These are phyloP conservation scores for Epizoanthus ramosus DNA, from an alignment of 92 coral and sea anemone species.

Conservation along the genomic window DNA sequence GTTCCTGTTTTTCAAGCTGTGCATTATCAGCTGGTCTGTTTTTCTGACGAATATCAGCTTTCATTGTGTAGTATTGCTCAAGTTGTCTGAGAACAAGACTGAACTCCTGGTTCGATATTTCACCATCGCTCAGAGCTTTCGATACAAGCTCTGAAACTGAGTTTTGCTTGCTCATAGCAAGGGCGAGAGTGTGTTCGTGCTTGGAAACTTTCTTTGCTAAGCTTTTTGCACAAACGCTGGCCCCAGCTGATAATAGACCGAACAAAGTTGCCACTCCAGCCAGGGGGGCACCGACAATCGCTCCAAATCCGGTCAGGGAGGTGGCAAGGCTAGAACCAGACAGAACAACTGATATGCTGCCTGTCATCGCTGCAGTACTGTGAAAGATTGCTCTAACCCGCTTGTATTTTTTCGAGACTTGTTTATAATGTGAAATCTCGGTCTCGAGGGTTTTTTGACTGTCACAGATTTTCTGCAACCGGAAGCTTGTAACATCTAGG, in stretches of 20 bases:
- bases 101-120: too few relatives aligned
- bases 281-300: neutral
- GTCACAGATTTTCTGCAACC: neutral
- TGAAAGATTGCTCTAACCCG: conserved; percentile 1
- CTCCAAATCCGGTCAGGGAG: conserved; percentile 4
- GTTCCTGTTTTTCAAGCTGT: neutral
- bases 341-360: conserved; percentile 5
- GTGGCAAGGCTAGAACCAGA: conserved; percentile 11
- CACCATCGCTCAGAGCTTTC: neutral
- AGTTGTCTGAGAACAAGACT: neutral
- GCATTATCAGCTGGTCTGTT: neutral
- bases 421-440: neutral
- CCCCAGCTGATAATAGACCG: conserved; percentile 15
- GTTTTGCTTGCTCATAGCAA: neutral
- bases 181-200: conserved; percentile 3
- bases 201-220: neutral
- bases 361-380: neutral
- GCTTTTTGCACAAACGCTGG: neutral
- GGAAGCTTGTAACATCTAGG: neutral
- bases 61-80: neutral
- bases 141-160: neutral
- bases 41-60: neutral
- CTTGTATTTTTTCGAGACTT: neutral
- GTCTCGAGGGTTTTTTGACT: neutral
- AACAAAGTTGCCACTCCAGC: neutral